Percentiles rank a stretch among this genome's conserved stretches.
Conservation (phyloP, 1,140 invertebrate species). For the Yoshiicerus persimilis region DNA sequence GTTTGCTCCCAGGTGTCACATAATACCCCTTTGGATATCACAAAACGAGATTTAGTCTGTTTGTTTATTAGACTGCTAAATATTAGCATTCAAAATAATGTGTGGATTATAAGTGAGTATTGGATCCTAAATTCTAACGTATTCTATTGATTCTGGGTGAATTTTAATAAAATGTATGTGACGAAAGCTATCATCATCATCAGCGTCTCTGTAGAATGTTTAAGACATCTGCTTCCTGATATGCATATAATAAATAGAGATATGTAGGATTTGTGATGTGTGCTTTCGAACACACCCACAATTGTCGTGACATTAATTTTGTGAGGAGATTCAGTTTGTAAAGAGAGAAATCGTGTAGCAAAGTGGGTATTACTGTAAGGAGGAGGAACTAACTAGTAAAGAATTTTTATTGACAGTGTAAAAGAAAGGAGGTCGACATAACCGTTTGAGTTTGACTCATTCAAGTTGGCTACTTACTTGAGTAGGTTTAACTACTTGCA, state of each 20-base stretch:
- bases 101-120: too few species aligned
- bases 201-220: not conserved
- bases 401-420: not conserved
- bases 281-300: not conserved
- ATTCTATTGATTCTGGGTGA: too few species aligned
- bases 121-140: too few species aligned
- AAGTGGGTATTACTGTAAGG: not conserved
- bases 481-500: not conserved
- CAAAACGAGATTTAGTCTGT: too few species aligned
- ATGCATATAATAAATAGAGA: not conserved
- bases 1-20: too few species aligned
- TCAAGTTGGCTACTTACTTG: not conserved
- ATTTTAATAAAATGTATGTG: too few species aligned
- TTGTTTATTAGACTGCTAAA: too few species aligned
- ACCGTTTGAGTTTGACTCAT: not conserved
- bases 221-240: not conserved
- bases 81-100: too few species aligned
- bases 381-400: not conserved
- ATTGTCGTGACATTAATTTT: not conserved
- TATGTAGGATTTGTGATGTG: not conserved
- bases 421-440: not conserved
- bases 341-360: not conserved
- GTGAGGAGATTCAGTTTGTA: not conserved
- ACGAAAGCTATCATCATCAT: not conserved
- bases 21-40: too few species aligned